Conservation (phyloP, 2,797 vertebrate species). For the Mus spretus region DNA sequence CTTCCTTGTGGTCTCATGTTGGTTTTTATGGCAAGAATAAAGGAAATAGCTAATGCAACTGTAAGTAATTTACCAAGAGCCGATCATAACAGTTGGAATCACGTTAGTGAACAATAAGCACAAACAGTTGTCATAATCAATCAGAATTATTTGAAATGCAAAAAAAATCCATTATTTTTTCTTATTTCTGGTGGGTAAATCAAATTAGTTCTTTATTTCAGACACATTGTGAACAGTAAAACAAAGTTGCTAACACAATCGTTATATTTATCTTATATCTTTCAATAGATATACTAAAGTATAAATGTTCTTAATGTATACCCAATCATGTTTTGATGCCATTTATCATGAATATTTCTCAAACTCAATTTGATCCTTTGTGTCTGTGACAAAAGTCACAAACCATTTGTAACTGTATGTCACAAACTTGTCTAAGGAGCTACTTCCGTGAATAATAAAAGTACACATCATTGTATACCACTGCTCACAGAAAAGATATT, state of each 20-base stretch:
- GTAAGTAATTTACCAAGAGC: background rate
- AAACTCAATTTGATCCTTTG: slow-evolving; percentile 69
- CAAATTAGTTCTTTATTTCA: slow-evolving; percentile 68
- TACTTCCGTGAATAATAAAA: slow-evolving; percentile 30
- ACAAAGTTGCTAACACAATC: slow-evolving; percentile 56
- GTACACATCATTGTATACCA: background rate
- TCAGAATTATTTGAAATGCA: background rate
- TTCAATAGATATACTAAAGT: slow-evolving; percentile 57
- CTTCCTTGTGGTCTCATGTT: background rate
- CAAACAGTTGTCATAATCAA: background rate
- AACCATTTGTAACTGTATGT: background rate
- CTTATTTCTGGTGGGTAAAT: slow-evolving; percentile 58
- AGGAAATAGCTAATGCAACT: background rate
- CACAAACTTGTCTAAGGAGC: slow-evolving; percentile 34
- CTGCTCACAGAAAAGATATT: background rate
- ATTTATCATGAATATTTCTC: slow-evolving; percentile 77
- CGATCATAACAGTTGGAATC: background rate
- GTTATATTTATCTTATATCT: slow-evolving; percentile 71
- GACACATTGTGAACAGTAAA: slow-evolving; percentile 32
- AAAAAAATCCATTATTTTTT: slow-evolving; percentile 48
- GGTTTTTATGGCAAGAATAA: slow-evolving; percentile 2
- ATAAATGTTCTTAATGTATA: slow-evolving; percentile 4
- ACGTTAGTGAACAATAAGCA: slow-evolving; percentile 13
- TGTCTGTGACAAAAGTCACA: slow-evolving; percentile 31
- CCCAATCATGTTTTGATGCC: slow-evolving; percentile 60